phyloP scores from a whole-genome alignment of 2,113 vertebrate genomes.

The Phalacrocorax pelagicus region DNA sequence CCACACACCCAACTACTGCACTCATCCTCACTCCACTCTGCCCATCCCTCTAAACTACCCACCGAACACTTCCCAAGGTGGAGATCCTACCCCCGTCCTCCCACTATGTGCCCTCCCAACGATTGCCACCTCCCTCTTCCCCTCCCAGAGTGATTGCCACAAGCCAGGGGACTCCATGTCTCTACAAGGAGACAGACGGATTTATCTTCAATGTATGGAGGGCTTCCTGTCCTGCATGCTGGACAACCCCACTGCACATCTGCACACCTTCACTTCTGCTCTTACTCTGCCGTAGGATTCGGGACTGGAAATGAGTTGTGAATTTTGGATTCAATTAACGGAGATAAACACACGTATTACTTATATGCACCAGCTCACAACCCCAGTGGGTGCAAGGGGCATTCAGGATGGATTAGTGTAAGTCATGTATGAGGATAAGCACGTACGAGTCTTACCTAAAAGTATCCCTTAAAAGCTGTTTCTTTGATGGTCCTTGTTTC shows the following conservation, averaged over 20 bases:
- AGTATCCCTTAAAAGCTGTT: not conserved
- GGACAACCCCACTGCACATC: not conserved
- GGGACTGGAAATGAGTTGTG: not conserved
- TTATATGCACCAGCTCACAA: not conserved
- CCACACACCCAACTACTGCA: not conserved
- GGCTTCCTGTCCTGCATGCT: not conserved
- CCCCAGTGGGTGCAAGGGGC: not conserved
- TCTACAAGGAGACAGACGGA: not conserved
- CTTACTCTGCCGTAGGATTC: not conserved
- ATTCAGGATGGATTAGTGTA: not conserved
- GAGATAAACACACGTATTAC: not conserved
- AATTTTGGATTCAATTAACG: not conserved
- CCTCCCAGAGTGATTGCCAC: fast-evolving
- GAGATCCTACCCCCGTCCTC: not conserved
- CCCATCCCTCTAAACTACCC: not conserved
- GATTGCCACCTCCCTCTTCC: not conserved
- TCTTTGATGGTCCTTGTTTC: not conserved
- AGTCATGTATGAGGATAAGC: not conserved
- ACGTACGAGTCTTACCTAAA: not conserved
- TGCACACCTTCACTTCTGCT: not conserved
- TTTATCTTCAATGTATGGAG: not conserved
- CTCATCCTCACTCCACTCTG: not conserved
- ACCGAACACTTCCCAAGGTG: not conserved
- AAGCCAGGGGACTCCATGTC: not conserved
- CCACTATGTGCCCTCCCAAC: not conserved